phyloP scores from a whole-genome alignment of 2,113 vertebrate species.

The Aegithalos caudatus region DNA sequence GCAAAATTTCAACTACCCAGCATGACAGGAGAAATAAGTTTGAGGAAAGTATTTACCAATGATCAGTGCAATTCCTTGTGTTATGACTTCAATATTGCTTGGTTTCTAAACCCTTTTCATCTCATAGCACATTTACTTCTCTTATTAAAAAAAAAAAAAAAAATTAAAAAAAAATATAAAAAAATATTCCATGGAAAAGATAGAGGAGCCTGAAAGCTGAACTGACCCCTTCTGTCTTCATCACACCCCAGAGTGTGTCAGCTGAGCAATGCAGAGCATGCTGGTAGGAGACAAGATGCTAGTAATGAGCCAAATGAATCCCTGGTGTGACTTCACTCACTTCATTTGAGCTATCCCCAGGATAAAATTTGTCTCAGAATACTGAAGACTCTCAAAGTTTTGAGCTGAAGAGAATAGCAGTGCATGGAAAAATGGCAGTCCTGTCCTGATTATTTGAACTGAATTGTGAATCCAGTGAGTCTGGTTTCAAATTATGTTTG shows the following conservation, averaged over 20 bases:
- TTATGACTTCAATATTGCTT: background rate
- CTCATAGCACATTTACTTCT: background rate
- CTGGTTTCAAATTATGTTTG: background rate
- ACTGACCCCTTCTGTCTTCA: background rate
- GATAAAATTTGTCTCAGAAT: background rate
- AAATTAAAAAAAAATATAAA: background rate
- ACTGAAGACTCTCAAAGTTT: background rate
- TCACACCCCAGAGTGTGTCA: background rate
- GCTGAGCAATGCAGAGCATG: background rate
- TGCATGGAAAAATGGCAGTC: background rate
- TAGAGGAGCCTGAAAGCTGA: background rate
- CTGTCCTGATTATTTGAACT: background rate
- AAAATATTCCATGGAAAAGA: background rate
- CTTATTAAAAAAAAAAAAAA: background rate
- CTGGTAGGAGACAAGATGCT: constrained; percentile 16
- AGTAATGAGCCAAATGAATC: constrained; percentile 41
- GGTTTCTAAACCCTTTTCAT: background rate
- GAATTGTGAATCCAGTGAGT: background rate
- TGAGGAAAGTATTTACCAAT: background rate
- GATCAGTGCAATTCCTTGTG: background rate
- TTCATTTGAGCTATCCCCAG: constrained; percentile 24
- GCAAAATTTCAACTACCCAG: background rate
- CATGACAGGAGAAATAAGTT: background rate
- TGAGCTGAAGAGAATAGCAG: background rate
- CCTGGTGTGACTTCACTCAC: constrained; percentile 35